These are phyloP conservation scores for Conger conger DNA, from an alignment of 2,113 vertebrate genomes.

Conservation along the genomic window DNA sequence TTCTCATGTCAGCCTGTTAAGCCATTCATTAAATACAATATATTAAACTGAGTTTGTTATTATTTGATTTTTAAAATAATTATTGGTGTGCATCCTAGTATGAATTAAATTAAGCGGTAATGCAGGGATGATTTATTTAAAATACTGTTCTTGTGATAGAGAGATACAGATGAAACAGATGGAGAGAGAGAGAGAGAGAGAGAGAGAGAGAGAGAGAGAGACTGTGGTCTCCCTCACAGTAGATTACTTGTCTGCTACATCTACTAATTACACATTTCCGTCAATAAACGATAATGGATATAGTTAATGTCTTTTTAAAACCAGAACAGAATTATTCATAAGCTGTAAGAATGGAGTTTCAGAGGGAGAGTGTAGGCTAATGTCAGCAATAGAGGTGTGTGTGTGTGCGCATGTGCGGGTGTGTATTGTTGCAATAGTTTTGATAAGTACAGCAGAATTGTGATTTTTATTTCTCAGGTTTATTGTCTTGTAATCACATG, in stretches of 20 bases:
- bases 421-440: not conserved
- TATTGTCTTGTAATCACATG: constrained; percentile 5
- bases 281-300: constrained; percentile 12
- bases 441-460: not conserved
- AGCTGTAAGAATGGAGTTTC: not conserved
- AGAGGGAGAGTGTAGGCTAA: not conserved
- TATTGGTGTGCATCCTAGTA: not conserved
- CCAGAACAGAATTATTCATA: not conserved
- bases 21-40: too few species aligned
- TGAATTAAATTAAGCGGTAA: not conserved
- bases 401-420: not conserved
- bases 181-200: not conserved
- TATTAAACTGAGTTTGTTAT: too few species aligned
- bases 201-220: constrained; percentile 3
- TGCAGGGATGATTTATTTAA: not conserved
- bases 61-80: not conserved
- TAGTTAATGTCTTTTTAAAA: constrained; percentile 9
- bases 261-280: not conserved
- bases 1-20: not conserved
- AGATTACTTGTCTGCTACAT: not conserved
- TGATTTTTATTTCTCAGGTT: not conserved
- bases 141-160: too few species aligned
- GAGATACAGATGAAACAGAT: too few species aligned
- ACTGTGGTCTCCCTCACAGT: not conserved
- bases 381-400: not conserved